These are phyloP conservation scores for Oscheius sp. DNA, from an alignment of 2,888 invertebrate species.

Conservation along the genomic window DNA sequence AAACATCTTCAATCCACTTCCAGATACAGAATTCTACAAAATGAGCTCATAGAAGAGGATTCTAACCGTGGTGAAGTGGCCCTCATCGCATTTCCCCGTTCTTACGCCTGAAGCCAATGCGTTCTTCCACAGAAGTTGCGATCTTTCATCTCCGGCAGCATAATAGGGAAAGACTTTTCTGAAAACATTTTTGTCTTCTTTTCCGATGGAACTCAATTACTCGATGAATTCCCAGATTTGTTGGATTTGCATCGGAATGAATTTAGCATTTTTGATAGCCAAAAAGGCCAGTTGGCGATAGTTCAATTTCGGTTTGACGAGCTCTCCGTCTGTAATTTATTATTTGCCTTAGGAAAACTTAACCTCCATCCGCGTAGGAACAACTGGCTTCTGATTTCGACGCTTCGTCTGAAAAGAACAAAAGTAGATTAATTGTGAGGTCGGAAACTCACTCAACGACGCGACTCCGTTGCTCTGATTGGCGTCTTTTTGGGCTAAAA, in stretches of 20 bases:
- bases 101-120: conserved; percentile 11
- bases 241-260: conserved; percentile 15
- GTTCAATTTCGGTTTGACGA: conserved; percentile 9
- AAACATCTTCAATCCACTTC: conserved; percentile 19
- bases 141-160: not conserved
- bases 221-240: conserved; percentile 23
- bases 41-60: not conserved
- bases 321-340: no score
- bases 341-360: not conserved
- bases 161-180: conserved; percentile 13
- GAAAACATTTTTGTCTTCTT: no score
- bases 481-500: not conserved
- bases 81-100: conserved; percentile 21
- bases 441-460: not conserved
- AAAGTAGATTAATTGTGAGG: not conserved
- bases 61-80: conserved; percentile 12
- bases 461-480: not conserved
- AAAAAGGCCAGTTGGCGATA: conserved; percentile 18
- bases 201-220: no score
- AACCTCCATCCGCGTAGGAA: not conserved
- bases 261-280: conserved; percentile 24
- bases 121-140: conserved; percentile 9
- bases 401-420: not conserved
- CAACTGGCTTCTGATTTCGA: not conserved
- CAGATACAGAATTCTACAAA: conserved; percentile 6